phyloP scores from a whole-genome alignment of 1,140 invertebrate genomes.

The Callitettix versicolor region DNA sequence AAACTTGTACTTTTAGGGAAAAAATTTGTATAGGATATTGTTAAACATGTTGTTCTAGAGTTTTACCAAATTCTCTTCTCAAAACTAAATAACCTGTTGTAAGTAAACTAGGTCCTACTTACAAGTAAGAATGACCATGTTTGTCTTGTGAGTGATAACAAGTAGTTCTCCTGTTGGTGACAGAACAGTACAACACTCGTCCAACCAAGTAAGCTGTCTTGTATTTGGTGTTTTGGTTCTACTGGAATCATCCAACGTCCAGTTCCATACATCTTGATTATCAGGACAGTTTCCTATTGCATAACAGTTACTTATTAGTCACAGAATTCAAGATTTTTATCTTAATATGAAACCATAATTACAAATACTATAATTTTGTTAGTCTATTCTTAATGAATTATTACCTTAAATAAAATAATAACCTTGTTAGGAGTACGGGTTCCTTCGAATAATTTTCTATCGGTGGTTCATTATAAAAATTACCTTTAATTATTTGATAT shows the following conservation, averaged over 20 bases:
- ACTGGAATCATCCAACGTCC: conserved; percentile 14
- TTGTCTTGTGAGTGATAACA: conserved; percentile 50
- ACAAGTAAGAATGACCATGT: conserved; percentile 36
- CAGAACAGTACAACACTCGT: conserved; percentile 55
- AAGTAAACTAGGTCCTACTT: conserved; percentile 20
- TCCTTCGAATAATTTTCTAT: too few species aligned
- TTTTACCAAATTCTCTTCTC: too few species aligned
- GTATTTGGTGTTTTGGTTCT: not conserved
- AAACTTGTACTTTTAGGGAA: too few species aligned
- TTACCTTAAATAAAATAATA: not conserved
- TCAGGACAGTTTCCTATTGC: not conserved
- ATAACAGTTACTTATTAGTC: conserved; percentile 1
- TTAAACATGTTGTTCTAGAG: too few species aligned
- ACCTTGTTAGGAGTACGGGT: too few species aligned
- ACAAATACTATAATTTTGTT: not conserved
- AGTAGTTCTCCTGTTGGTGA: conserved; percentile 62
- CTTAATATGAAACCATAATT: not conserved
- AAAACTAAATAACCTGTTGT: too few species aligned
- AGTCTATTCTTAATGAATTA: not conserved
- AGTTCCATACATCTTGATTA: conserved; percentile 16
- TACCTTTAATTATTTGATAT: too few species aligned
- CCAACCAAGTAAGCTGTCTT: conserved; percentile 47
- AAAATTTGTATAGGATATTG: too few species aligned
- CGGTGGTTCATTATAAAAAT: too few species aligned
- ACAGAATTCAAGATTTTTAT: not conserved